phyloP scores from a whole-genome alignment of 1,140 invertebrate species.

The Drosophila tropicalis region DNA sequence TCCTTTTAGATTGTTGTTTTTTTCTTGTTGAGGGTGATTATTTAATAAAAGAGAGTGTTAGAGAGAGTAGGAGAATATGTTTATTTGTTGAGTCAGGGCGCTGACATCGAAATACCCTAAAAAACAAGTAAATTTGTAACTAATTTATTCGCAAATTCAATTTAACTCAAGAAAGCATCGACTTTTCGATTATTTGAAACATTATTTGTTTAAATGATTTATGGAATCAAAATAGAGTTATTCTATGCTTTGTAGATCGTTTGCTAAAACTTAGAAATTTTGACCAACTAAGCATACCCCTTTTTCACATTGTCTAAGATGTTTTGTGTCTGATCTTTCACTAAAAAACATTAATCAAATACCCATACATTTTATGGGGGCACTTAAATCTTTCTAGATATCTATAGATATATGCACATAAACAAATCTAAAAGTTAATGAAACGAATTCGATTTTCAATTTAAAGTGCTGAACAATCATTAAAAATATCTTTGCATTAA shows the following conservation, averaged over 20 bases:
- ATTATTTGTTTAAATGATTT: too few species aligned
- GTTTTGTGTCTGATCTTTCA: not conserved
- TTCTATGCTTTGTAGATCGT: too few species aligned
- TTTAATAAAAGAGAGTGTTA: constrained; percentile 18
- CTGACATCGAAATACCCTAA: not conserved
- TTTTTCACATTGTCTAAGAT: not conserved
- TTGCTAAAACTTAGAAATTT: not conserved
- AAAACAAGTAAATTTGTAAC: not conserved
- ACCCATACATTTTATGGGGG: constrained; percentile 32
- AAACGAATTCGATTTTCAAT: not conserved
- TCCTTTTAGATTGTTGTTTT: constrained; percentile 51
- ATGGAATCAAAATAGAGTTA: too few species aligned
- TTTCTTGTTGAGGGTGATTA: constrained; percentile 25
- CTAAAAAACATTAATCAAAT: constrained; percentile 37
- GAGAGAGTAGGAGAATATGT: not conserved
- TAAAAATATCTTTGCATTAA: not conserved
- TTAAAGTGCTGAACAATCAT: not conserved
- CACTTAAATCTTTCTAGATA: not conserved
- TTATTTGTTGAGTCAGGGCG: not conserved
- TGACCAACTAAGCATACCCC: too few species aligned
- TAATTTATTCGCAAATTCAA: too few species aligned
- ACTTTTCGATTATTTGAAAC: too few species aligned
- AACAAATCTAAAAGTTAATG: not conserved
- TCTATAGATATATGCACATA: too few species aligned
- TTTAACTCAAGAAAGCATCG: too few species aligned